A percentile compares a stretch with the other conserved stretches of the same genome.
phyloP scores from a whole-genome alignment of 2,888 invertebrate genomes.

The Orthosia cruda region DNA sequence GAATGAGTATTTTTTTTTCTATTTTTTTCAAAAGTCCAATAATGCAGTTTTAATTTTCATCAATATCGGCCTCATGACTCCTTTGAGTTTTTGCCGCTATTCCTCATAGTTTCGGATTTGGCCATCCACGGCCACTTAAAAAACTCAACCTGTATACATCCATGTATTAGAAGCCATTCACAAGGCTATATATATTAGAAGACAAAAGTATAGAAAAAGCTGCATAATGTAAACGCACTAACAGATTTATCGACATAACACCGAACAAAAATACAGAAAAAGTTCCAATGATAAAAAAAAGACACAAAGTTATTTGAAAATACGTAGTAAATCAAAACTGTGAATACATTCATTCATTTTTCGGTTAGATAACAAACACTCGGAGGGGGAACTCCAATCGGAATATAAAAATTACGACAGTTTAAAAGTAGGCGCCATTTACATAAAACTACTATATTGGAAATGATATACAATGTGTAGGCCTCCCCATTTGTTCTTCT shows the following conservation, averaged over 20 bases:
- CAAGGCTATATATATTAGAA: not conserved
- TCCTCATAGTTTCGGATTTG: too few species aligned
- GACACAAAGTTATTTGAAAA: constrained; percentile 77
- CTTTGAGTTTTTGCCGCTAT: too few species aligned
- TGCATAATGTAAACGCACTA: constrained; percentile 30
- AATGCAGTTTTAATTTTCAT: too few species aligned
- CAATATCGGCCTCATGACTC: too few species aligned
- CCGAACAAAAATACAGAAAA: constrained; percentile 63
- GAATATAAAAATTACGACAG: constrained; percentile 91
- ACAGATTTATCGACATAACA: constrained; percentile 56
- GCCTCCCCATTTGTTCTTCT: constrained; percentile 84
- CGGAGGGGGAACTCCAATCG: constrained; percentile 88
- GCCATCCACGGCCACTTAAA: too few species aligned
- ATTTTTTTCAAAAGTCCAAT: too few species aligned
- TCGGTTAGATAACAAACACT: constrained; percentile 88
- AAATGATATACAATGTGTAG: constrained; percentile 85
- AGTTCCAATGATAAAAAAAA: constrained; percentile 67
- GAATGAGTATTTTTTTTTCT: too few species aligned
- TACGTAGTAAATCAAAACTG: constrained; percentile 86
- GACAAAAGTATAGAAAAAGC: not conserved
- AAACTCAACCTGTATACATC: too few species aligned
- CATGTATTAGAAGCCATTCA: too few species aligned
- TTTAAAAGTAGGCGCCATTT: constrained; percentile 91
- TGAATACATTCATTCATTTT: constrained; percentile 89
- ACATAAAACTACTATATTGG: constrained; percentile 90